phyloP scores from a whole-genome alignment of 2,113 vertebrate genomes.

The Cynopterus brachyotis region DNA sequence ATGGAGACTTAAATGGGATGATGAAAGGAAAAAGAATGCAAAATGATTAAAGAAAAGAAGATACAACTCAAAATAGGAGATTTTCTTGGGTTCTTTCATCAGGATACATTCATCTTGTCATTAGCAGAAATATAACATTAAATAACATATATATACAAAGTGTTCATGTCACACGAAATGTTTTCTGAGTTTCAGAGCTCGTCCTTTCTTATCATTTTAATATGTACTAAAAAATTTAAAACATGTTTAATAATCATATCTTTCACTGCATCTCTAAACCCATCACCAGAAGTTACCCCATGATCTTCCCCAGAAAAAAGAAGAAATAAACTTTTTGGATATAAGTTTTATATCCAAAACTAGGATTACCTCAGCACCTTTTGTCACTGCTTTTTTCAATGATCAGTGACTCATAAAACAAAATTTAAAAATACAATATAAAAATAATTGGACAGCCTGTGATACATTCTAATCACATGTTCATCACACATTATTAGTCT shows the following conservation, averaged over 20 bases:
- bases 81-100: not conserved
- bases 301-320: not conserved
- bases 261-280: conserved; percentile 32
- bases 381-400: not conserved
- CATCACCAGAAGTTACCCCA: not conserved
- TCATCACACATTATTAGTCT: not conserved
- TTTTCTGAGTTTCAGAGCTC: conserved; percentile 6
- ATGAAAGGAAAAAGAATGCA: conserved; percentile 53
- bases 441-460: too few relatives aligned
- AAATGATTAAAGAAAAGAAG: conserved; percentile 47
- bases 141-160: not conserved
- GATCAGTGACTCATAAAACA: not conserved
- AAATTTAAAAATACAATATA: not conserved
- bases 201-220: not conserved
- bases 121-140: conserved; percentile 13
- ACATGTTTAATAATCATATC: not conserved
- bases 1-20: conserved; percentile 10
- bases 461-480: not conserved
- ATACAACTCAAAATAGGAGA: conserved; percentile 9
- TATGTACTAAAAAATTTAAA: not conserved
- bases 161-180: not conserved
- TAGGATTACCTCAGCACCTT: not conserved
- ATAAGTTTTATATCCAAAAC: not conserved
- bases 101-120: not conserved
- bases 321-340: not conserved